A percentile compares a stretch with the other conserved stretches of the same genome.
phyloP scores from a whole-genome alignment of 2,797 vertebrate genomes.

The Coregonus suidteri region DNA sequence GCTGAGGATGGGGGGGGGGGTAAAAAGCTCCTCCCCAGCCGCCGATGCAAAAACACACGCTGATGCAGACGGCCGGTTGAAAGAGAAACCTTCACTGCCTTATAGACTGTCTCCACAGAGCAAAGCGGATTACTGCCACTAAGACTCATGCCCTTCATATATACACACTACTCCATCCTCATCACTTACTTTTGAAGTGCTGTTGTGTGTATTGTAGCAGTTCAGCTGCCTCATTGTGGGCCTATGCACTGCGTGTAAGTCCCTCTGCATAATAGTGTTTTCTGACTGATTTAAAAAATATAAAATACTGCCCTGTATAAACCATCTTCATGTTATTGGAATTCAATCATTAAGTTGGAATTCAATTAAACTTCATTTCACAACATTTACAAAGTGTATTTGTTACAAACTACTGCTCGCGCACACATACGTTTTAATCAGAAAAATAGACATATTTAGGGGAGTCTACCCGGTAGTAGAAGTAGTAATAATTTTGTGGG shows the following conservation, averaged over 20 bases:
- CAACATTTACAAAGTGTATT: background rate
- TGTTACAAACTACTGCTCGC: too few species aligned
- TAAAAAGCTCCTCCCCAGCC: conserved; percentile 59
- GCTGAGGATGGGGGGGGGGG: conserved; percentile 58
- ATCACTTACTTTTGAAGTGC: conserved; percentile 34
- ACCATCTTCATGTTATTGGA: conserved; percentile 62
- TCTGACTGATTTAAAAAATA: conserved; percentile 12
- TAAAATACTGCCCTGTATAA: conserved; percentile 60
- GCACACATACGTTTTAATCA: too few species aligned
- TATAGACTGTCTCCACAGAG: conserved; percentile 24
- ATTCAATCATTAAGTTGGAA: conserved; percentile 7
- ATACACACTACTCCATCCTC: background rate
- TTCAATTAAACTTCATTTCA: background rate
- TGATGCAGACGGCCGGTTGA: conserved; percentile 64
- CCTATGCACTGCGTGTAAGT: conserved; percentile 43
- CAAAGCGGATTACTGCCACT: conserved; percentile 57
- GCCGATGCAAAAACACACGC: conserved; percentile 43
- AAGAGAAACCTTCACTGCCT: conserved; percentile 52
- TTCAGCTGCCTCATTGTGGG: conserved; percentile 16
- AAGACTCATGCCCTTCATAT: conserved; percentile 38
- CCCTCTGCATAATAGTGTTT: conserved; percentile 33
- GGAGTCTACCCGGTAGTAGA: too few species aligned
- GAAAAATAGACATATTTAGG: too few species aligned
- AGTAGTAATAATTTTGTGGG: too few species aligned
- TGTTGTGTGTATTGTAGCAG: conserved; percentile 14